A percentile compares a stretch with the other conserved stretches of the same genome.
Conservation (phyloP, 92 coral and sea anemone species). For the Pocillopora meandrina region DNA sequence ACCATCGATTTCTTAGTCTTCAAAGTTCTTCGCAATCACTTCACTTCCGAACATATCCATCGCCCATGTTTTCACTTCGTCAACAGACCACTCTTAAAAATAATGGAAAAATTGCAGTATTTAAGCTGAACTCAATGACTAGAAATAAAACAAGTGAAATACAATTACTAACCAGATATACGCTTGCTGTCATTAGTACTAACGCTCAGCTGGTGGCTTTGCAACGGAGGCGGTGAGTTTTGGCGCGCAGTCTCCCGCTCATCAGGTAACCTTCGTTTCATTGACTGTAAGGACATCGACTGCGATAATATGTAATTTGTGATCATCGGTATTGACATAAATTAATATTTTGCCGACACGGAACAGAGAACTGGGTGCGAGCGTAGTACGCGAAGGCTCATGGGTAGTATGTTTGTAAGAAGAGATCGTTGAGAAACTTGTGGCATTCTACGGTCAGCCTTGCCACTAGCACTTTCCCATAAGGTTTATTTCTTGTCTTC, state of each 20-base stretch:
- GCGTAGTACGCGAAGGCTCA: too few species aligned
- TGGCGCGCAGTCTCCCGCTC: slow-evolving; percentile 25
- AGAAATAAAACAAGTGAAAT: slow-evolving; percentile 14
- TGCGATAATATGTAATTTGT: too few species aligned
- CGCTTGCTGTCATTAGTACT: slow-evolving; percentile 14
- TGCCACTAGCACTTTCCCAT: too few species aligned
- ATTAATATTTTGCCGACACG: too few species aligned
- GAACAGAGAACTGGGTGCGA: too few species aligned
- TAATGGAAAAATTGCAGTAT: background rate
- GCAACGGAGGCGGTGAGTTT: slow-evolving; percentile 6
- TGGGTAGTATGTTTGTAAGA: too few species aligned
- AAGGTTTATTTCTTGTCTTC: too few species aligned
- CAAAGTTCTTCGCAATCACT: slow-evolving; percentile 29
- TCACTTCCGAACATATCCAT: slow-evolving; percentile 14
- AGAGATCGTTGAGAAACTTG: too few species aligned
- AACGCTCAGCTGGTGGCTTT: background rate
- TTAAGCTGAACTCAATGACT: background rate
- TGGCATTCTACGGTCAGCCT: too few species aligned
- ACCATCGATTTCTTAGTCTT: slow-evolving; percentile 44
- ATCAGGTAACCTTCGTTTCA: slow-evolving; percentile 24
- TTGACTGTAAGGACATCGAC: slow-evolving; percentile 5
- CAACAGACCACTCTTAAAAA: slow-evolving; percentile 44
- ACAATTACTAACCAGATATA: slow-evolving; percentile 35
- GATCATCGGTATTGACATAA: too few species aligned
- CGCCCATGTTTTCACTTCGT: slow-evolving; percentile 29